Evolutionary conservation across 2,113 vertebrate species (phyloP).

Genomic region (Bolborhynchus lineola): DNA sequence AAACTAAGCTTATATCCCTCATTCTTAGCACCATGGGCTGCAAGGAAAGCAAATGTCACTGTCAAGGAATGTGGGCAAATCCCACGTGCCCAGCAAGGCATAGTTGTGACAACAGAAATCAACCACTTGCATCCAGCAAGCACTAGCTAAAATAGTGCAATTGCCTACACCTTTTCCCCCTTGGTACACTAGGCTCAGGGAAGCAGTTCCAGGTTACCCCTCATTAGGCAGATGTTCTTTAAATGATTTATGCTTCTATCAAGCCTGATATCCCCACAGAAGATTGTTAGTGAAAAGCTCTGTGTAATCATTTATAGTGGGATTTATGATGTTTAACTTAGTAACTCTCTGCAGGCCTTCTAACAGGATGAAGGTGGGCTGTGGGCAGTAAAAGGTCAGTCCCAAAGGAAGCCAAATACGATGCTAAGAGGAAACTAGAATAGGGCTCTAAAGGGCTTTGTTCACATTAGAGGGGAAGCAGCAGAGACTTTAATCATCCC

Average conservation of each 20-base stretch:
- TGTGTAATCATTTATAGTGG: constrained; percentile 67
- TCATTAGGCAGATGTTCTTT: constrained; percentile 65
- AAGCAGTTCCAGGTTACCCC: constrained; percentile 55
- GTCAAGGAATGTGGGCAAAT: neutral
- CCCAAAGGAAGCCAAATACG: constrained; percentile 27
- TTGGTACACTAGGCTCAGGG: neutral
- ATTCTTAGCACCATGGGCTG: neutral
- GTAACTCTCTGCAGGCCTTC: constrained; percentile 48
- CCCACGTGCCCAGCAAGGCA: neutral
- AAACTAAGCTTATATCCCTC: neutral
- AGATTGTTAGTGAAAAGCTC: constrained; percentile 71
- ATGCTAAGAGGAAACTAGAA: constrained; percentile 21
- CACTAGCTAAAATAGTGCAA: neutral
- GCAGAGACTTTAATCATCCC: constrained; percentile 42
- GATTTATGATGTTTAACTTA: constrained; percentile 71
- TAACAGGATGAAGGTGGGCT: constrained; percentile 51
- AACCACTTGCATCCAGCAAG: neutral
- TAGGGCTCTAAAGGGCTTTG: constrained; percentile 26
- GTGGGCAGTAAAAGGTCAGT: constrained; percentile 49
- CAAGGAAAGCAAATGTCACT: neutral
- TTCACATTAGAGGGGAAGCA: constrained; percentile 35
- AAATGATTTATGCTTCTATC: constrained; percentile 71
- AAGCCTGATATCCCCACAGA: constrained; percentile 61
- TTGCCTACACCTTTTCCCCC: neutral
- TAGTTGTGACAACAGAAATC: neutral